Evolutionary conservation across 2,888 invertebrate genomes (phyloP), one percentile per base, ranked within the genome.

Genomic region (Argynnis bischoffii): DNA sequence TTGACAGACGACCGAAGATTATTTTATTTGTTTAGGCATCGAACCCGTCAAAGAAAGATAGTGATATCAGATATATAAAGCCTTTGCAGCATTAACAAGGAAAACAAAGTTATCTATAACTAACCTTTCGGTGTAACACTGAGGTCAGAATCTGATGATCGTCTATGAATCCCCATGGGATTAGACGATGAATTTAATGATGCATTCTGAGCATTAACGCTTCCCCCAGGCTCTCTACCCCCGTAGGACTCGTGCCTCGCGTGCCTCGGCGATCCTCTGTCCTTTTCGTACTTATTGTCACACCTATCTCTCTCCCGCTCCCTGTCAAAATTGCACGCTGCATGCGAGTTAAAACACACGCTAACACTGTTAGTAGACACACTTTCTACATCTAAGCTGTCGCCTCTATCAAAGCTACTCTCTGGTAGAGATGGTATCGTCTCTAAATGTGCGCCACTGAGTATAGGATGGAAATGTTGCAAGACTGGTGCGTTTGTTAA

Each of bases 131-230:
- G 98, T 14, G 98, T 97, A 60, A 98, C 95, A 91, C 97, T 98
- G 75, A 98, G 93, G 89, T 99, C 99, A 0, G 98, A 98, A 87
- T 98, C 99, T 3, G 98, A 98, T 4, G 98, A 98, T 76, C 98
- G 93, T 64, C 98, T 93, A 81, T 96, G 95, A 71, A 92, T 96
- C 89, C 87, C 94, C 87, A 85, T 82, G 63, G 84, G 93, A 50
- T 92, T 91, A 0, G 93, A 93, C 4, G 93, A 84, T 47, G 93
- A 88, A 78, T 92, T 87, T 69, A 91, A 81, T 21, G 90, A 86
- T 0, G 91, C 85, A 63, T 86, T 87, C 69, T 81, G 87, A 6
- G 76, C 74, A 41, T 86, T 77, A 3, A 82, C 77, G 64, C 84
- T 85, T 21, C 77, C 84, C 2, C 81, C 79, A n/a, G 89, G 88